Conservation (phyloP, 2,113 vertebrate genomes). For the Amia ocellicauda region DNA sequence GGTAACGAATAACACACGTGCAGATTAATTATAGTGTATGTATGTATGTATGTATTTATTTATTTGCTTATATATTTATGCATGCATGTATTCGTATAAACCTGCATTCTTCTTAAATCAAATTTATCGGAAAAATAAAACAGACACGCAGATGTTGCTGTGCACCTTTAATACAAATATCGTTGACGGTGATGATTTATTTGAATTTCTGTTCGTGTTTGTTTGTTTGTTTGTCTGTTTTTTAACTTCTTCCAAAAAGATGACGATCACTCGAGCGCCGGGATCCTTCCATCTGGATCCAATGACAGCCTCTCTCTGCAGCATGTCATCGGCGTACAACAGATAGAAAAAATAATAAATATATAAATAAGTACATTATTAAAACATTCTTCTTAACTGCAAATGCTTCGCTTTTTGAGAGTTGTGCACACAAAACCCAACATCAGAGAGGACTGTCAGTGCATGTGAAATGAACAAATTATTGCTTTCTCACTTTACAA, state of each 20-base stretch:
- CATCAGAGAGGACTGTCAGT: not conserved
- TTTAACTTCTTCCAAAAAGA: not conserved
- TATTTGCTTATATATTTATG: no score
- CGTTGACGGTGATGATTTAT: no score
- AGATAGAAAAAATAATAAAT: no score
- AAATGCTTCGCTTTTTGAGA: not conserved
- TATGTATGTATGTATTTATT: no score
- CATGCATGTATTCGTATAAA: no score
- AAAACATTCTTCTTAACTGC: not conserved
- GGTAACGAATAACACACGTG: no score
- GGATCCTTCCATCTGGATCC: conserved; percentile 9
- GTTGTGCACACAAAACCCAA: not conserved
- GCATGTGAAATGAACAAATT: conserved; percentile 2
- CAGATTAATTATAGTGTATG: no score
- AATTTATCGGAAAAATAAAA: no score
- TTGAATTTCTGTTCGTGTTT: not conserved
- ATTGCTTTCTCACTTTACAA: conserved; percentile 11
- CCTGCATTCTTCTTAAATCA: no score
- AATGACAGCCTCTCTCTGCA: not conserved
- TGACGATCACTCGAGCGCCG: not conserved
- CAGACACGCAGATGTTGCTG: no score
- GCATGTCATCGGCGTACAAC: not conserved
- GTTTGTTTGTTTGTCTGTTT: not conserved
- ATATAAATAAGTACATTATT: no score
- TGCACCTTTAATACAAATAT: no score